Conservation (phyloP, 2,888 invertebrate genomes). For the Rhagium mordax region DNA sequence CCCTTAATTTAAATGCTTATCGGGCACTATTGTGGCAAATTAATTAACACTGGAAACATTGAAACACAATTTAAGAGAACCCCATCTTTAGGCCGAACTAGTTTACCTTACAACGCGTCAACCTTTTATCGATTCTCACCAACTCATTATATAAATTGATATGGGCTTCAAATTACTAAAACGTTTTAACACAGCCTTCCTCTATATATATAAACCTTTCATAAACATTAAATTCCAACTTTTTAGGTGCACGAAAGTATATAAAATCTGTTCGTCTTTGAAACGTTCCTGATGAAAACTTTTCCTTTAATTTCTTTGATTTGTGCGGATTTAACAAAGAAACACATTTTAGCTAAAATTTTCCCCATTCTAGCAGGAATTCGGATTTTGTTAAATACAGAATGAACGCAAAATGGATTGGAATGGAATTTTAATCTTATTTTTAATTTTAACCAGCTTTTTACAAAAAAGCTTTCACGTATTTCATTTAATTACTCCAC, state of each 20-base stretch:
- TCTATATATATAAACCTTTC: constrained; percentile 15
- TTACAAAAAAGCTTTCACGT: constrained; percentile 6
- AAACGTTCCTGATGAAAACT: constrained; percentile 12
- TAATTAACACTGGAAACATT: not conserved
- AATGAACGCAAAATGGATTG: constrained; percentile 1
- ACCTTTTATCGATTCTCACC: constrained; percentile 14
- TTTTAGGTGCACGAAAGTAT: constrained; percentile 2
- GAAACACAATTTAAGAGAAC: not conserved
- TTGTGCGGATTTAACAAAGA: constrained; percentile 21
- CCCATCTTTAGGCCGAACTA: not conserved
- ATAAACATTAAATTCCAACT: constrained; percentile 23
- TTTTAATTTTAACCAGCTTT: constrained; percentile 10
- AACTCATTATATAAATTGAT: constrained; percentile 28
- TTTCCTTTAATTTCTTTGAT: constrained; percentile 21
- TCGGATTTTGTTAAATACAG: not conserved
- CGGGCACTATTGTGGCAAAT: not conserved
- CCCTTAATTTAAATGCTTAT: not conserved
- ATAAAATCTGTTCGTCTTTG: constrained; percentile 18
- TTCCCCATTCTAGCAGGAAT: not conserved
- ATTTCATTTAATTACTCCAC: constrained; percentile 13
- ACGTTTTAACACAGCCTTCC: not conserved
- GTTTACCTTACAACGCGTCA: constrained; percentile 8
- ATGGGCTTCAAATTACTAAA: constrained; percentile 20
- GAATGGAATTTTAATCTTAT: constrained; percentile 20
- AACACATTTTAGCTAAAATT: constrained; percentile 8